phyloP scores from a whole-genome alignment of 2,113 vertebrate species.

The Dermatemys mawii region DNA sequence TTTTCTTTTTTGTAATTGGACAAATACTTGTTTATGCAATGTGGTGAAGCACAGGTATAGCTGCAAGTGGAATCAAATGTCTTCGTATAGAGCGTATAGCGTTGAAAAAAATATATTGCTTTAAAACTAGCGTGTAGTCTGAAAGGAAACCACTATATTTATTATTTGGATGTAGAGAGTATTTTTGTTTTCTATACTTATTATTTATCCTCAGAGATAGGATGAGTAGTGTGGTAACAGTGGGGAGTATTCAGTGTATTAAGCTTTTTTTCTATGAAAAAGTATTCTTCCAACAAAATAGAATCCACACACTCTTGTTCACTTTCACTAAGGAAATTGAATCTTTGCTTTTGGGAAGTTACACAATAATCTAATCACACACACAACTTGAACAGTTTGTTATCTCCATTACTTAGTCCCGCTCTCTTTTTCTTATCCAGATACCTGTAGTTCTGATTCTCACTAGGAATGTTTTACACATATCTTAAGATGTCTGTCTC shows the following conservation, averaged over 20 bases:
- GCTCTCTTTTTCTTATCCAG: not conserved
- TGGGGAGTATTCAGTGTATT: not conserved
- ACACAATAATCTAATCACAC: not conserved
- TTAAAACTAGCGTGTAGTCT: not conserved
- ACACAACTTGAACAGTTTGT: not conserved
- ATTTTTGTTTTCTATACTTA: not conserved
- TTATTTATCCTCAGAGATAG: not conserved
- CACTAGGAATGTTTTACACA: not conserved
- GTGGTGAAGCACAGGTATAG: not conserved
- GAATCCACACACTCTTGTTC: not conserved
- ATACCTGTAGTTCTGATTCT: not conserved
- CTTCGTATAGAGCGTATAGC: not conserved
- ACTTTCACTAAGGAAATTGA: not conserved
- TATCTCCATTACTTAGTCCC: constrained; percentile 9
- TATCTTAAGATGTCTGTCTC: constrained; percentile 29
- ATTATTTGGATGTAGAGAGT: not conserved
- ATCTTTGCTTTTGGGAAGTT: not conserved
- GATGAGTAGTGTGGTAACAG: not conserved
- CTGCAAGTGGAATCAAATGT: not conserved
- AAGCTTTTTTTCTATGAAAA: not conserved
- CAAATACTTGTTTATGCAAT: not conserved
- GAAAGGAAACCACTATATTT: not conserved
- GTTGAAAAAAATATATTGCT: no score
- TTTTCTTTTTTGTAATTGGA: not conserved
- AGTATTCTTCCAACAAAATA: not conserved